A percentile compares a stretch with the other conserved stretches of the same genome.
phyloP scores from a whole-genome alignment of 2,888 invertebrate species.

The Xylota sylvarum region DNA sequence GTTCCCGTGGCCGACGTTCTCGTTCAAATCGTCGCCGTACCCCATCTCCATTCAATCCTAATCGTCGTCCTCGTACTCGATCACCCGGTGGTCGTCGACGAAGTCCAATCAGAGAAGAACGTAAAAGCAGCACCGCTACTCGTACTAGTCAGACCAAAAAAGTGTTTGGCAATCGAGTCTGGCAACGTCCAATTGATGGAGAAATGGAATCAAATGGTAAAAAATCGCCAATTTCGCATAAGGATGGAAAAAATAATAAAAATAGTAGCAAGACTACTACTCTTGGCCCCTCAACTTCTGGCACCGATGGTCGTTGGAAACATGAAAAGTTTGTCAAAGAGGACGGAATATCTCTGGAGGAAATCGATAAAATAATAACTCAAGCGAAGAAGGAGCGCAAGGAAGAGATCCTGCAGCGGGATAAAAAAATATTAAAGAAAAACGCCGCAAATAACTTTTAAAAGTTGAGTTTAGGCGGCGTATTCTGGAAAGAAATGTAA shows the following conservation, averaged over 20 bases:
- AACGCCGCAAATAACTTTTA: slow-evolving; percentile 54
- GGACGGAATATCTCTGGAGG: slow-evolving; percentile 85
- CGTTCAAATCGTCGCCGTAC: slow-evolving; percentile 85
- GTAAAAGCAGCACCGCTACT: slow-evolving; percentile 59
- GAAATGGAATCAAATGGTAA: neutral
- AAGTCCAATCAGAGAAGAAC: slow-evolving; percentile 86
- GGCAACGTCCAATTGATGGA: slow-evolving; percentile 74
- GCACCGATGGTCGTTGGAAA: slow-evolving; percentile 85
- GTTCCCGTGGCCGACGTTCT: slow-evolving; percentile 84
- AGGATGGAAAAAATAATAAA: slow-evolving; percentile 41
- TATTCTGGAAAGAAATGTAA: neutral
- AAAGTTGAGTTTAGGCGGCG: neutral
- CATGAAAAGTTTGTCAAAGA: slow-evolving; percentile 86
- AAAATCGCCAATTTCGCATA: slow-evolving; percentile 14
- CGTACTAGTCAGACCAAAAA: slow-evolving; percentile 20
- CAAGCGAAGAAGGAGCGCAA: slow-evolving; percentile 87
- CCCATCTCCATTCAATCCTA: slow-evolving; percentile 86
- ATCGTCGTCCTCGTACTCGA: slow-evolving; percentile 85
- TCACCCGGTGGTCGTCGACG: slow-evolving; percentile 75
- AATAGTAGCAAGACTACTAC: neutral
- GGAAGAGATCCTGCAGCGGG: slow-evolving; percentile 86
- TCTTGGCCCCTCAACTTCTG: slow-evolving; percentile 2
- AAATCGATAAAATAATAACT: slow-evolving; percentile 86
- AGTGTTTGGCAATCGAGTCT: slow-evolving; percentile 79
- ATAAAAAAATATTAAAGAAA: slow-evolving; percentile 85